phyloP scores from a whole-genome alignment of 1,140 invertebrate species.

The Laodelphax striatellus region DNA sequence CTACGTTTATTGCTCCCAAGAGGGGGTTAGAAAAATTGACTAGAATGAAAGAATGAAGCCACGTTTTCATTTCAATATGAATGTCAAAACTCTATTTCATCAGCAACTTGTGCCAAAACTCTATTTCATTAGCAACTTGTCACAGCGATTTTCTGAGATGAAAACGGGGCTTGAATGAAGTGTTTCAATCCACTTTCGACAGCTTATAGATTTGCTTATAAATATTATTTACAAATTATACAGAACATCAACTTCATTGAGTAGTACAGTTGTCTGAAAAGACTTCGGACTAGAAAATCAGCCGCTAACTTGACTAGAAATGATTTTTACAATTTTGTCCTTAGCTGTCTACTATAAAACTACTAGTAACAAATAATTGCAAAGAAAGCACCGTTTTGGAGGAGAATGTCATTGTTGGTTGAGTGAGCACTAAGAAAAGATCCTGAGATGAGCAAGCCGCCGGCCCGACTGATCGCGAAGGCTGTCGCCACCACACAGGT shows the following conservation, averaged over 20 bases:
- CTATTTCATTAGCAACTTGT: no score
- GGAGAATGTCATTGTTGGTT: slow-evolving; percentile 31
- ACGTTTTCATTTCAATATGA: no score
- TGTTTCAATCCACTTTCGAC: no score
- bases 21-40: not conserved
- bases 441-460: no score
- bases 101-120: no score
- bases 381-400: not conserved
- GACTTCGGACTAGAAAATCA: not conserved
- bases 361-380: not conserved
- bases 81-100: no score
- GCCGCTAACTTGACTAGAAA: not conserved
- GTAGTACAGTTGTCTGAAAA: not conserved
- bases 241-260: not conserved
- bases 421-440: no score
- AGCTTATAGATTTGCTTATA: no score
- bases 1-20: not conserved
- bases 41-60: not conserved
- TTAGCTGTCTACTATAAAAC: not conserved
- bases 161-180: no score
- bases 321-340: slow-evolving; percentile 6
- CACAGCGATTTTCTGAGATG: no score
- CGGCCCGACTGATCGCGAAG: slow-evolving; percentile 32
- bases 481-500: slow-evolving; percentile 45
- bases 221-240: no score